A percentile compares a stretch with the other conserved stretches of the same genome.
phyloP scores from a whole-genome alignment of 92 coral and sea anemone genomes.

The Parazoanthus atlanticus region DNA sequence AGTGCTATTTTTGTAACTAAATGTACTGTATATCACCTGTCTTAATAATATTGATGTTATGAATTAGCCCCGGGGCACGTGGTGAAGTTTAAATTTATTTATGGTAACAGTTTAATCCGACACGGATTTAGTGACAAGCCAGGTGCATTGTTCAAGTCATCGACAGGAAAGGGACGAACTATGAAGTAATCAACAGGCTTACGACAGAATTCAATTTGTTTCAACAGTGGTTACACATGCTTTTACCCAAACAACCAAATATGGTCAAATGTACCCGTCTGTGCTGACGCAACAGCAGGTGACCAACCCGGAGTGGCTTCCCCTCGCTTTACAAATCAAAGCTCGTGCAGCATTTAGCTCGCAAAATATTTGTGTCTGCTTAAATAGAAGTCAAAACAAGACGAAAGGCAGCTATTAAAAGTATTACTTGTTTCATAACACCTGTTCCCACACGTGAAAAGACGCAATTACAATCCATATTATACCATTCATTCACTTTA shows the following conservation, averaged over 20 bases:
- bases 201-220: neutral
- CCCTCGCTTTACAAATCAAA: neutral
- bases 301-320: neutral
- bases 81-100: neutral
- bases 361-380: neutral
- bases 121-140: neutral
- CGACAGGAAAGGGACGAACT: neutral
- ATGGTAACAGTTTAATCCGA: neutral
- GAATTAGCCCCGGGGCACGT: neutral
- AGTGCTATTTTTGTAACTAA: no score
- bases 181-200: neutral
- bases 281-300: conserved; percentile 11
- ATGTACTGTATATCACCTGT: neutral
- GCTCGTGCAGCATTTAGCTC: neutral
- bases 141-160: conserved; percentile 6
- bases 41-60: no score
- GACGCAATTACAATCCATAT: neutral
- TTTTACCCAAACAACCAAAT: conserved; percentile 4
- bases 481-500: conserved; percentile 10
- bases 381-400: neutral
- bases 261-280: conserved; percentile 23
- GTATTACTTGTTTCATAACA: neutral
- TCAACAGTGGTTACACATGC: neutral
- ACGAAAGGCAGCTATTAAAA: neutral
- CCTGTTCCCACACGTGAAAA: neutral